Evolutionary conservation across 2,113 vertebrate species (phyloP).

Genomic region (Lontra canadensis): DNA sequence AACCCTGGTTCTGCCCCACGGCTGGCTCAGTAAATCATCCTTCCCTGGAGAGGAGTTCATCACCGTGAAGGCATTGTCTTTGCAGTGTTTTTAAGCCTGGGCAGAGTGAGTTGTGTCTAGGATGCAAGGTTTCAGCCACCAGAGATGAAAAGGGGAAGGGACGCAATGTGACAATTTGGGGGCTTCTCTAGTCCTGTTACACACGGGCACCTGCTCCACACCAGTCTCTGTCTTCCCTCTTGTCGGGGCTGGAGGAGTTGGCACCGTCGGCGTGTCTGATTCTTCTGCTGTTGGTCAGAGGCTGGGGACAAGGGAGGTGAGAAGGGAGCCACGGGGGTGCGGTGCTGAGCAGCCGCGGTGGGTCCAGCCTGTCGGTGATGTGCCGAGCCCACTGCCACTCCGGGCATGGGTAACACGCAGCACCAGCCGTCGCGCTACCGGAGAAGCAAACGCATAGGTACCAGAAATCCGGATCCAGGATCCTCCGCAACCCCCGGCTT

Average conservation of each 20-base stretch:
- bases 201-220: slow-evolving; percentile 4
- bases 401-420: slow-evolving; percentile 71
- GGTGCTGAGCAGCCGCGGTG: slow-evolving; percentile 46
- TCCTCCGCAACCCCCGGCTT: slow-evolving; percentile 63
- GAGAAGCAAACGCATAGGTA: slow-evolving; percentile 66
- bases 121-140: slow-evolving; percentile 42
- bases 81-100: slow-evolving; percentile 45
- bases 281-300: slow-evolving; percentile 50
- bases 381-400: not conserved
- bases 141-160: slow-evolving; percentile 53
- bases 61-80: slow-evolving; percentile 62
- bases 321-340: slow-evolving; percentile 61
- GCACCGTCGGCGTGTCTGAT: slow-evolving; percentile 17
- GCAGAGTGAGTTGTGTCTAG: slow-evolving; percentile 38
- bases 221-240: not conserved
- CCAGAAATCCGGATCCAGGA: slow-evolving; percentile 45
- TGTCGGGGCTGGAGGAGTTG: slow-evolving; percentile 36
- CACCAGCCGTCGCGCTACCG: not conserved
- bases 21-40: slow-evolving; percentile 20
- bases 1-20: slow-evolving; percentile 45
- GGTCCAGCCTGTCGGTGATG: slow-evolving; percentile 69
- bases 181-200: not conserved
- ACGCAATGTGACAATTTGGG: slow-evolving; percentile 10
- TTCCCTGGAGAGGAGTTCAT: slow-evolving; percentile 36
- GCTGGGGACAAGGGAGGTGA: slow-evolving; percentile 56